phyloP scores from a whole-genome alignment of 1,140 invertebrate genomes.

The Tribolium castaneum region DNA sequence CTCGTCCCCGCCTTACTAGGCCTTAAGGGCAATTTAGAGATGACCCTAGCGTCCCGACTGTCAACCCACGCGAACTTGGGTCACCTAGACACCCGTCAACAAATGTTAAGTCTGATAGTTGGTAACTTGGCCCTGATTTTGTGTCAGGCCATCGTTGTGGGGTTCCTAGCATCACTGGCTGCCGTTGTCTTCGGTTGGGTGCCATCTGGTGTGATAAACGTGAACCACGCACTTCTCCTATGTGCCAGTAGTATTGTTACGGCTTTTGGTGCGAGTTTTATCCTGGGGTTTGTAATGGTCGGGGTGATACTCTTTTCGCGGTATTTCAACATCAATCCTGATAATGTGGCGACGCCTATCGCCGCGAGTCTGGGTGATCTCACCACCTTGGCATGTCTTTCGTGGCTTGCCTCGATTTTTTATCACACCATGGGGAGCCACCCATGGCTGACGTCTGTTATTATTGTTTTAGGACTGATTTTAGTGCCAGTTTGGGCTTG shows the following conservation, averaged over 20 bases:
- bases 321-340: constrained; percentile 85
- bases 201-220: constrained; percentile 81
- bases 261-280: constrained; percentile 87
- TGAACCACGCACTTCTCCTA: constrained; percentile 85
- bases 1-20: constrained; percentile 93
- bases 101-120: constrained; percentile 79
- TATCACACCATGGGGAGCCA: constrained; percentile 70
- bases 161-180: constrained; percentile 87
- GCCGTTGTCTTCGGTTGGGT: constrained; percentile 89
- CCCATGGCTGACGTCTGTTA: constrained; percentile 72
- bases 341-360: constrained; percentile 92
- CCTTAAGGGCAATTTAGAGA: constrained; percentile 96
- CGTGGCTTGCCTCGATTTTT: constrained; percentile 74
- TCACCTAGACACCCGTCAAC: constrained; percentile 75
- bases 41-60: constrained; percentile 94
- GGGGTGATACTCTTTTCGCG: constrained; percentile 81
- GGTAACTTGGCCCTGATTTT: constrained; percentile 92
- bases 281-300: constrained; percentile 85
- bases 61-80: constrained; percentile 91
- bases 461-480: constrained; percentile 68
- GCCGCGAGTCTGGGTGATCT: constrained; percentile 89
- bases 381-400: constrained; percentile 79
- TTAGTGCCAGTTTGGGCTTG: constrained; percentile 77
- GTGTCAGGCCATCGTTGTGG: constrained; percentile 94
- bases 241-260: constrained; percentile 91